Evolutionary conservation across 2,113 vertebrate genomes (phyloP).

Genomic region (Aldabrachelys gigantea): DNA sequence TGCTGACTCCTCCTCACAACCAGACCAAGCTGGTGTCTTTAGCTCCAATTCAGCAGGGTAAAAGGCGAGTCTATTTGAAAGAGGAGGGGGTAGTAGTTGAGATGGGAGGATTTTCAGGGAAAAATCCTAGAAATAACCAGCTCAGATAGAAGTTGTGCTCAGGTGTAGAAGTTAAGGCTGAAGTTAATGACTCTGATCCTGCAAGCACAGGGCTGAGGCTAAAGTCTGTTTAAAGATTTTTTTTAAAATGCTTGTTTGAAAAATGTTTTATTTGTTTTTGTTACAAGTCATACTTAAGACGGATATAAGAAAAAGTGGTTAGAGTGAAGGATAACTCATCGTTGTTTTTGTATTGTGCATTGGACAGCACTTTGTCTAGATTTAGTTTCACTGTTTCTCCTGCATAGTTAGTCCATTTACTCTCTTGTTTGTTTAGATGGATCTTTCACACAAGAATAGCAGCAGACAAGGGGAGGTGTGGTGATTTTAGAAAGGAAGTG

Average conservation of each 20-base stretch:
- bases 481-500: background rate
- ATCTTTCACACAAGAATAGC: background rate
- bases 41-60: background rate
- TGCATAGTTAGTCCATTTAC: background rate
- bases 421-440: background rate
- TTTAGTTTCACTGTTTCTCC: background rate
- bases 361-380: background rate
- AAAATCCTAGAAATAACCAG: background rate
- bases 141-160: background rate
- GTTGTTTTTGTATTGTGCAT: background rate
- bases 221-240: background rate
- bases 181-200: background rate
- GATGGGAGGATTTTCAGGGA: background rate
- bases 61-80: background rate
- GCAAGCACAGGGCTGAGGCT: background rate
- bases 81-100: background rate
- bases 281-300: background rate
- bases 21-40: background rate
- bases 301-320: background rate
- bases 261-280: background rate
- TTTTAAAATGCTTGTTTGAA: background rate
- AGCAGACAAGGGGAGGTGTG: background rate
- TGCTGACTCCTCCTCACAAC: background rate
- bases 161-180: background rate
- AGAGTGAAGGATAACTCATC: background rate